These are phyloP conservation scores for Desmophyllum pertusum DNA, from an alignment of 92 coral and sea anemone species.

Conservation along the genomic window DNA sequence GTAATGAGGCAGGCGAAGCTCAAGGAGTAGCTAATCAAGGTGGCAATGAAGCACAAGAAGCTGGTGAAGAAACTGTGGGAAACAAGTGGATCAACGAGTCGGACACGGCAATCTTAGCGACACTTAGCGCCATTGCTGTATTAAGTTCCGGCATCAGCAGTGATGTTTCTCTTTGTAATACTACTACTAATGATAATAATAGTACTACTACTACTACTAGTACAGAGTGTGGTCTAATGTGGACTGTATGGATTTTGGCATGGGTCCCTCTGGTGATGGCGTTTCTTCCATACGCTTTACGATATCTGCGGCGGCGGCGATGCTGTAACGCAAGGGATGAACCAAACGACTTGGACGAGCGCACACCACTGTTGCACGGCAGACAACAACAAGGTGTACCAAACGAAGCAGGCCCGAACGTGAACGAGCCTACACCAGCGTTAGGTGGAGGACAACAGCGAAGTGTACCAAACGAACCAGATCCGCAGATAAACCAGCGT, in stretches of 20 bases:
- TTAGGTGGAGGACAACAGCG: no score
- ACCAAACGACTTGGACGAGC: background rate
- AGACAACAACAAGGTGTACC: no score
- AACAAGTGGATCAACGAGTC: slow-evolving; percentile 14
- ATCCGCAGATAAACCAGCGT: no score
- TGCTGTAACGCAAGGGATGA: background rate
- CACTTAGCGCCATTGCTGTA: slow-evolving; percentile 10
- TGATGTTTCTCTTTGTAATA: no score
- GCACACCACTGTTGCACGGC: no score
- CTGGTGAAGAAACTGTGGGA: background rate
- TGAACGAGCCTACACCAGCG: no score
- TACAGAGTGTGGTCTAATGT: background rate
- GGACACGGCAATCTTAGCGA: background rate
- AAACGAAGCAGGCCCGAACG: no score
- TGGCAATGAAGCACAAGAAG: no score
- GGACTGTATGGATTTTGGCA: background rate
- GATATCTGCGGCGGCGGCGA: background rate
- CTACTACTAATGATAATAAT: no score
- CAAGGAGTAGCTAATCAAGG: background rate
- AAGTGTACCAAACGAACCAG: no score
- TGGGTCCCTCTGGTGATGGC: slow-evolving; percentile 20
- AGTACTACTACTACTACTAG: no score
- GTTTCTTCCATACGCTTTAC: background rate
- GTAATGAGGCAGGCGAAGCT: background rate
- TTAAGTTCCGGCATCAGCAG: background rate